These are phyloP conservation scores for Mirounga angustirostris DNA, from an alignment of 2,113 vertebrate genomes.

Conservation along the genomic window DNA sequence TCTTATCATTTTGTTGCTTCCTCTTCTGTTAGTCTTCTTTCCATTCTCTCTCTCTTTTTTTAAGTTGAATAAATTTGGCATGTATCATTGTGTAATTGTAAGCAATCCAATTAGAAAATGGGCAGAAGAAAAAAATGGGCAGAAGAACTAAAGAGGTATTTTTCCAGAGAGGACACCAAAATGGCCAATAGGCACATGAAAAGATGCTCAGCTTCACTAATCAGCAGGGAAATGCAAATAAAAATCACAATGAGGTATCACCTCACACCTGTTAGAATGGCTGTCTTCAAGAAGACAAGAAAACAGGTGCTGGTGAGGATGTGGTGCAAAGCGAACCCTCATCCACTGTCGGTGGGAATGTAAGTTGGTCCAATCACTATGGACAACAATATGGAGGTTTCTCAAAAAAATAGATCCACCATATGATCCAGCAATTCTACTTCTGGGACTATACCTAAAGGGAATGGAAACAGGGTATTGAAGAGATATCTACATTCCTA, in stretches of 20 bases:
- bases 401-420: not conserved
- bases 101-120: not conserved
- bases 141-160: not conserved
- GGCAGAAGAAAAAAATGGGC: not conserved
- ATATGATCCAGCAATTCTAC: not conserved
- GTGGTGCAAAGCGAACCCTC: not conserved
- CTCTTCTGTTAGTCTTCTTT: not conserved
- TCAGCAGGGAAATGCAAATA: not conserved
- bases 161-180: not conserved
- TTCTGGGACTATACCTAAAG: not conserved
- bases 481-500: not conserved
- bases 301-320: not conserved
- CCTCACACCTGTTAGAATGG: not conserved
- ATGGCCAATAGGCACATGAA: not conserved
- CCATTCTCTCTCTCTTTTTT: not conserved
- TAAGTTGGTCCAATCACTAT: not conserved
- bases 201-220: not conserved
- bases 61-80: not conserved
- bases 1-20: not conserved
- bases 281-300: not conserved
- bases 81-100: not conserved
- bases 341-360: not conserved
- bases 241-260: not conserved
- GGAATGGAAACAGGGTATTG: not conserved
- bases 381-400: not conserved